Base-by-base conservation (phyloP, 1,140 invertebrate species). In the Diabrotica undecimpunctata region DNA sequence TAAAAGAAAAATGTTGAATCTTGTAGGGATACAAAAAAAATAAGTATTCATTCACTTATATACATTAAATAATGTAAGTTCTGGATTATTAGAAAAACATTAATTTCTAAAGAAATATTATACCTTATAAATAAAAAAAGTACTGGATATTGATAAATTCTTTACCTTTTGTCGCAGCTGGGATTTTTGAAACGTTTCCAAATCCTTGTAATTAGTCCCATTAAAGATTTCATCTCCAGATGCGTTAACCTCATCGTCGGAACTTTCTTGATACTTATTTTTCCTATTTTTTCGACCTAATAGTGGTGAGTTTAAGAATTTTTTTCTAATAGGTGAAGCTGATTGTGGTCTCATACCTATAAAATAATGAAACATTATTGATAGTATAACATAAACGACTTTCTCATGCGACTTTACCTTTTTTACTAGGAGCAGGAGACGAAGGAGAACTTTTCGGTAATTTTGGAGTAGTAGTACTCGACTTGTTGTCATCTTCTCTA, bases 131-230 rank as follows among this genome's bases (percentile, higher is more conserved):
- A 25, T 25, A 25, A 25, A 25, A 25, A 25, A 25, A 25, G 25
- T 25, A 25, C 25, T 25, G 25, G 1, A 25, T 25, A 25, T 25
- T 25, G 25, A 25, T 25, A 25, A 25, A 25, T 25, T 25, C 25
- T 25, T 25, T 77, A 96, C 94, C 88, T 97, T 96, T 78, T 97
- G 94, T 70, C 92, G 86, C 39, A 97, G 84, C 75, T 96, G 94
- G 50, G 93, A 91, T 81, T 97, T 97, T 78, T 97, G 95, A 78
- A 97, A 96, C 56, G 91, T 94, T 81, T 97, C 94, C 62, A 97
- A 83, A 79, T 97, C 92, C 65, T 88, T 87, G 76, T 94, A 96
- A 79, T 90, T 90, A 64, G 87, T 86, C 62, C 83, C 82, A 71
- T 84, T 86, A 69, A 85, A 81, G 67, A 81, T 73, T 78, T 88